Conservation (phyloP, 2,797 vertebrate genomes). For the Diplodus puntazzo region DNA sequence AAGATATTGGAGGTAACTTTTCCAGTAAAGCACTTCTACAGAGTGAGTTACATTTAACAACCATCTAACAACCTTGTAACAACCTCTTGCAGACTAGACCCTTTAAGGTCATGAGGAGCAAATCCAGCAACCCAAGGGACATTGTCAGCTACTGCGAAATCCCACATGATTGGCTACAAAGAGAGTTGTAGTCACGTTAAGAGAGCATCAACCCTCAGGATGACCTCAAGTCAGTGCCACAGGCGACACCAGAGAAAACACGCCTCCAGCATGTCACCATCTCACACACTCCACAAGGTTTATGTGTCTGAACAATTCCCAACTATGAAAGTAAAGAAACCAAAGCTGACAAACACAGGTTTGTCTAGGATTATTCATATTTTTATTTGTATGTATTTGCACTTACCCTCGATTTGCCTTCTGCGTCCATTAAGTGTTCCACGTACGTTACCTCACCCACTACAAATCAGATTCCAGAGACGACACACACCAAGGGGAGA, state of each 20-base stretch:
- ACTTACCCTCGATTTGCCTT: conserved; percentile 99
- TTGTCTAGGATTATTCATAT: conserved; percentile 82
- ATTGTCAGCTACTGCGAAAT: conserved; percentile 74
- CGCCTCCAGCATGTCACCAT: conserved; percentile 84
- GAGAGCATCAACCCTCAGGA: conserved; percentile 80
- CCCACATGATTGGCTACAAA: conserved; percentile 80
- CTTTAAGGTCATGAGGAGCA: conserved; percentile 75
- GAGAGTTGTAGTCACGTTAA: conserved; percentile 78
- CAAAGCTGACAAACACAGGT: conserved; percentile 87
- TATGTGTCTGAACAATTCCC: conserved; percentile 78
- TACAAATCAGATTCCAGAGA: conserved; percentile 99
- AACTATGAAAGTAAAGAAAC: conserved; percentile 82
- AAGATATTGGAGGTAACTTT: conserved; percentile 68
- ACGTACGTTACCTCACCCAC: conserved; percentile 99
- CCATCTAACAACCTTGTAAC: conserved; percentile 77
- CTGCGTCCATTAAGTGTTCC: conserved; percentile 99
- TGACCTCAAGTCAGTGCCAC: conserved; percentile 81
- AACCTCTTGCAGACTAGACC: conserved; percentile 75
- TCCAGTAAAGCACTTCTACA: conserved; percentile 66
- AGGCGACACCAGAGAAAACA: conserved; percentile 82
- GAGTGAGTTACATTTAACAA: conserved; percentile 69
- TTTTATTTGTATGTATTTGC: conserved; percentile 86
- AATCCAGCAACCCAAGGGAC: conserved; percentile 77
- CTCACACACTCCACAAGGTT: conserved; percentile 82
- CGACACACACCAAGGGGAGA: conserved; percentile 99